Conservation (phyloP, 2,888 invertebrate species). For the Lydus trimaculatus region DNA sequence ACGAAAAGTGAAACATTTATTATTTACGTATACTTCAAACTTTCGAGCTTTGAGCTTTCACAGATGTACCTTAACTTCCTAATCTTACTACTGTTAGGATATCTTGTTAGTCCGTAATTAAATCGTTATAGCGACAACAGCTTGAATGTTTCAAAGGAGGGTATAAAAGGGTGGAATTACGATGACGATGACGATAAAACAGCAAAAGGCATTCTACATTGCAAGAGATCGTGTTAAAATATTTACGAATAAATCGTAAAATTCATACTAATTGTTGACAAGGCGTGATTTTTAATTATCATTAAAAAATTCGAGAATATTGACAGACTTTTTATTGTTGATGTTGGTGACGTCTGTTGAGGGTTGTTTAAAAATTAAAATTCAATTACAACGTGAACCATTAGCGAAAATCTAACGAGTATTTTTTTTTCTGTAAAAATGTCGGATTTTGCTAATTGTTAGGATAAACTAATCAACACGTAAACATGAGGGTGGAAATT, state of each 20-base stretch:
- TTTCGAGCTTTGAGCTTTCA: neutral
- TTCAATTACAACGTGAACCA: neutral
- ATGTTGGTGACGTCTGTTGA: too few relatives aligned
- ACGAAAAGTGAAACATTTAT: neutral
- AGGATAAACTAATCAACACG: neutral
- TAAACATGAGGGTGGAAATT: neutral
- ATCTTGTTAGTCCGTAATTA: neutral
- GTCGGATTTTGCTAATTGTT: neutral
- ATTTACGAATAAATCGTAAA: neutral
- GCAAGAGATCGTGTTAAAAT: neutral
- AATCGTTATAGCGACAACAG: neutral
- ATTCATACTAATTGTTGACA: neutral
- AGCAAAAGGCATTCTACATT: too few relatives aligned
- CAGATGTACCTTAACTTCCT: neutral
- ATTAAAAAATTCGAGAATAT: neutral
- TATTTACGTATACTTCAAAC: neutral
- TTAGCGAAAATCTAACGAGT: neutral
- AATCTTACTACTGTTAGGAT: neutral
- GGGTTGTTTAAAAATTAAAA: neutral
- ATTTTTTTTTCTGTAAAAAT: neutral
- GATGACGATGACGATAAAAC: neutral
- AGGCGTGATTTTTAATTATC: neutral
- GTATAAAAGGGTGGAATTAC: neutral
- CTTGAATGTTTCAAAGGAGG: neutral
- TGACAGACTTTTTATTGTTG: neutral